Percentiles rank a stretch among this genome's conserved stretches.
These are phyloP conservation scores for Drosophila austrosaltans DNA, from an alignment of 2,888 invertebrate species.

Conservation along the genomic window DNA sequence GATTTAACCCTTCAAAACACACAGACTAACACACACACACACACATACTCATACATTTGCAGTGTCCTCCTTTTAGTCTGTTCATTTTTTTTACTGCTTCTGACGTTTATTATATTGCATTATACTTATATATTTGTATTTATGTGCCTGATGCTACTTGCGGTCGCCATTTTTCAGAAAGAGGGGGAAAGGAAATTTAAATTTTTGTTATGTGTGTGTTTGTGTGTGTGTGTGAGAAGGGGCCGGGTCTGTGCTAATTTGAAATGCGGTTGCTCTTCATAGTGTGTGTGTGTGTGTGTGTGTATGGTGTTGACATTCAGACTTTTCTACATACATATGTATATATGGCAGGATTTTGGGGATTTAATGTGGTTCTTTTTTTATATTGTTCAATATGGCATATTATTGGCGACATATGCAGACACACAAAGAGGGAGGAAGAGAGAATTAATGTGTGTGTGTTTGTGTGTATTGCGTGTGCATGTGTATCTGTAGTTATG, in stretches of 20 bases:
- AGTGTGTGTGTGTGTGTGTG: constrained; percentile 28
- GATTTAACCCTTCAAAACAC: constrained; percentile 42
- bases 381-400: constrained; percentile 62
- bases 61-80: constrained; percentile 23
- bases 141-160: constrained; percentile 56
- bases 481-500: constrained; percentile 55
- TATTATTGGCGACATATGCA: constrained; percentile 46
- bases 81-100: constrained; percentile 49
- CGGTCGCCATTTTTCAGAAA: constrained; percentile 41
- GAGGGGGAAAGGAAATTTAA: constrained; percentile 5
- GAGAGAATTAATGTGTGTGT: neutral
- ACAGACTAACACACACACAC: constrained; percentile 25
- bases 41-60: constrained; percentile 9
- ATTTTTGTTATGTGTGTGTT: constrained; percentile 6
- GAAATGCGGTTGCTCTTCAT: constrained; percentile 68
- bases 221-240: constrained; percentile 5
- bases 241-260: constrained; percentile 61
- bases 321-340: constrained; percentile 14
- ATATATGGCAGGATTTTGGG: constrained; percentile 51
- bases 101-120: constrained; percentile 78
- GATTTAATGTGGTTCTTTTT: constrained; percentile 67
- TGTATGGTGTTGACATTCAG: constrained; percentile 36
- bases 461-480: neutral
- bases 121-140: constrained; percentile 65
- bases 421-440: neutral